These are phyloP conservation scores for Cinclus cinclus DNA, from an alignment of 2,113 vertebrate genomes.

Conservation along the genomic window DNA sequence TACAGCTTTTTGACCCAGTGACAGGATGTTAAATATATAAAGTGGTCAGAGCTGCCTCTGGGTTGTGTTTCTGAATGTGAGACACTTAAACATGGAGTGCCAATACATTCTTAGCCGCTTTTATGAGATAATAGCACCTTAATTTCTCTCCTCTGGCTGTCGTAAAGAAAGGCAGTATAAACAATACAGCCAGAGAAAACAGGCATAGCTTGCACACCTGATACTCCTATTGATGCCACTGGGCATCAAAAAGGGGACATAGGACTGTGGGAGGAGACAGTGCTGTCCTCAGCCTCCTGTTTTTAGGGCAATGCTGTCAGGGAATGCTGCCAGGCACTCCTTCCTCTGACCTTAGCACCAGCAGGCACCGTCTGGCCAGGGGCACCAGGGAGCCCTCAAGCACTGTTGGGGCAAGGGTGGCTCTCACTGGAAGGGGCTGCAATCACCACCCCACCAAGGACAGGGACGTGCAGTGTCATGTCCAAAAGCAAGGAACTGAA, in stretches of 20 bases:
- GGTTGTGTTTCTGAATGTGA: not conserved
- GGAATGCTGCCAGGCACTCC: not conserved
- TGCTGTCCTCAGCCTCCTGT: not conserved
- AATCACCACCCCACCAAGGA: not conserved
- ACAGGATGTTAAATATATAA: not conserved
- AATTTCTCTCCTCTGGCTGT: not conserved
- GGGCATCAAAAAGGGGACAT: rapidly evolving
- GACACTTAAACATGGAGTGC: not conserved
- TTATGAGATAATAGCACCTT: not conserved
- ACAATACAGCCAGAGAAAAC: not conserved
- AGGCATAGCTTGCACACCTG: not conserved
- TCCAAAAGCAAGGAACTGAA: not conserved
- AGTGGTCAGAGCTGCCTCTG: not conserved
- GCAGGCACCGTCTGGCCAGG: rapidly evolving
- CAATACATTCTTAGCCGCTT: not conserved
- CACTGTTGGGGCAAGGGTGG: not conserved
- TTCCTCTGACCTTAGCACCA: not conserved
- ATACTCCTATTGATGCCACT: not conserved
- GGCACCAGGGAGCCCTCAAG: not conserved
- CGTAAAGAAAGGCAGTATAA: not conserved
- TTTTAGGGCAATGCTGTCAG: not conserved
- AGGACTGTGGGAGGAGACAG: rapidly evolving
- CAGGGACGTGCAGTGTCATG: not conserved
- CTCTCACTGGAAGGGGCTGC: rapidly evolving
- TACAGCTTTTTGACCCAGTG: not conserved